Percentiles rank a stretch among this genome's conserved stretches.
Evolutionary conservation across 2,113 vertebrate genomes (phyloP).

Genomic region (Glaucidium brasilianum): DNA sequence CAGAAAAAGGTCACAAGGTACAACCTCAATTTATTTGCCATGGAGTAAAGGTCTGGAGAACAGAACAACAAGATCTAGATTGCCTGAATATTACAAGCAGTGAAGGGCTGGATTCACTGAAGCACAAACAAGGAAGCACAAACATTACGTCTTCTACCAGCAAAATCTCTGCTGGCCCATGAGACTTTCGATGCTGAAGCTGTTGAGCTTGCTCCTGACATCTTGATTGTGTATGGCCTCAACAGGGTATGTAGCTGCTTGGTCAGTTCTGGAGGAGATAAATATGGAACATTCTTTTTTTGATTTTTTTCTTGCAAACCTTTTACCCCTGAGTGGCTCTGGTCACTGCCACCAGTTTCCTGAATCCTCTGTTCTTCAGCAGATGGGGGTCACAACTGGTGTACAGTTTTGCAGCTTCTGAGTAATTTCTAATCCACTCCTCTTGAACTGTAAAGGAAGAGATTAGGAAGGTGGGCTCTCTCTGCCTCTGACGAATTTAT

Average conservation of each 20-base stretch:
- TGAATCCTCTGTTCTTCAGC: neutral
- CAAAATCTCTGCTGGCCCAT: neutral
- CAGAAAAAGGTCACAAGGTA: neutral
- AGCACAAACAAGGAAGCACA: neutral
- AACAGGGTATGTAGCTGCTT: neutral
- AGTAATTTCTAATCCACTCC: neutral
- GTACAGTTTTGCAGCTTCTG: neutral
- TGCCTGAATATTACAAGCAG: neutral
- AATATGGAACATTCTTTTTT: neutral
- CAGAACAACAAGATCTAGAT: neutral
- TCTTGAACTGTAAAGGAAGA: neutral
- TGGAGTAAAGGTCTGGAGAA: neutral
- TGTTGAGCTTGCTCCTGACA: neutral
- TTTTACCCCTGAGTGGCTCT: neutral
- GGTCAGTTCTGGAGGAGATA: neutral
- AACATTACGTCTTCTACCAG: neutral
- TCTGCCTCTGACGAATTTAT: neutral
- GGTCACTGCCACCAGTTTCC: neutral
- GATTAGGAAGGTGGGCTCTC: neutral
- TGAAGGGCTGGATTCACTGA: neutral
- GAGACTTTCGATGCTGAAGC: neutral
- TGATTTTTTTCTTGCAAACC: neutral
- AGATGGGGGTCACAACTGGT: fast-evolving
- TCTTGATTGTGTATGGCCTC: neutral
- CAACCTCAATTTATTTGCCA: neutral